Conservation (phyloP, 2,113 vertebrate genomes). For the Indri indri region DNA sequence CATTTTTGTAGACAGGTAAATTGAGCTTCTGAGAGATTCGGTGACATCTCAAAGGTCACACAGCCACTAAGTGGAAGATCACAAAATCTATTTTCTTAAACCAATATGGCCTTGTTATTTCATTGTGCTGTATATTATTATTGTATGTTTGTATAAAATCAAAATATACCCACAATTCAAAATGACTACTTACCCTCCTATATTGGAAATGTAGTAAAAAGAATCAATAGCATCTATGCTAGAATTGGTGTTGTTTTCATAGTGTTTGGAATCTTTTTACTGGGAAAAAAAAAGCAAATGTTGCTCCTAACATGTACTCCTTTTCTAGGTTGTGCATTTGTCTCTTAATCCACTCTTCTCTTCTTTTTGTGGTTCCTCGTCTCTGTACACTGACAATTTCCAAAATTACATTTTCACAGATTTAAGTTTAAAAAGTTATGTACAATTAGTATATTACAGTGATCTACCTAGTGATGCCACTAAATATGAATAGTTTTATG, state of each 20-base stretch:
- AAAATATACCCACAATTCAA: neutral
- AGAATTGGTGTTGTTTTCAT: neutral
- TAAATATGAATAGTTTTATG: constrained; percentile 38
- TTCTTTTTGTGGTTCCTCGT: neutral
- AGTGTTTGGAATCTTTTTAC: neutral
- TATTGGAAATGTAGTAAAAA: neutral
- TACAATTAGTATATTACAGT: constrained; percentile 22
- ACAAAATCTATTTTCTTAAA: neutral
- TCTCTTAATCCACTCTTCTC: neutral
- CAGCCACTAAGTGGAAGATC: neutral
- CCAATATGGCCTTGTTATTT: neutral
- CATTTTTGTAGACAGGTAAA: neutral
- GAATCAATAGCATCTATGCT: neutral
- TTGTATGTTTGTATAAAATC: neutral
- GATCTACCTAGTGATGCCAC: constrained; percentile 46
- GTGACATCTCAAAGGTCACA: neutral
- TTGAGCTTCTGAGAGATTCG: neutral
- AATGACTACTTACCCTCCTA: neutral
- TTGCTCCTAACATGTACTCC: neutral
- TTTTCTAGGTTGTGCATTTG: neutral
- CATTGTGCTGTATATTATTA: neutral
- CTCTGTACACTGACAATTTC: neutral
- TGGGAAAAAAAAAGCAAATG: neutral
- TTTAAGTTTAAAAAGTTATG: constrained; percentile 45
- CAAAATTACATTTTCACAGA: neutral